phyloP scores from a whole-genome alignment of 2,797 vertebrate genomes.

The Dipus sagitta region DNA sequence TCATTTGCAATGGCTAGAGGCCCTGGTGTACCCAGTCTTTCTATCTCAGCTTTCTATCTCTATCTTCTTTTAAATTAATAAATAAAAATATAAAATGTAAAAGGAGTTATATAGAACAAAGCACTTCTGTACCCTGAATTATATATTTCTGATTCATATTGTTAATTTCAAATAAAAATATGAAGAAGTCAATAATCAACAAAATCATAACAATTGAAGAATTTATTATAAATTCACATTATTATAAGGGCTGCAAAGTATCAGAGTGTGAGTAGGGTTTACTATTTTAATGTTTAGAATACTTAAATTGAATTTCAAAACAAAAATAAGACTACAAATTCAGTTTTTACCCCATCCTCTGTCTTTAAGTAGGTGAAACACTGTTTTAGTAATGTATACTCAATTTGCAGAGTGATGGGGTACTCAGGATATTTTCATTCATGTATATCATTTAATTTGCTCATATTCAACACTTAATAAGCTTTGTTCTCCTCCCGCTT shows the following conservation, averaged over 20 bases:
- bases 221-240: neutral
- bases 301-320: conserved; percentile 23
- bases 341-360: neutral
- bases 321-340: neutral
- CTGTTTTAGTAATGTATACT: neutral
- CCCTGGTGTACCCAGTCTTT: no score
- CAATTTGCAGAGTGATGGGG: neutral
- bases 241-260: neutral
- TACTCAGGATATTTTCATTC: neutral
- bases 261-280: neutral
- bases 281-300: neutral
- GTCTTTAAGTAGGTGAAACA: neutral
- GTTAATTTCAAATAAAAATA: conserved; percentile 29
- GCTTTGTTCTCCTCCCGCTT: neutral
- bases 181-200: neutral
- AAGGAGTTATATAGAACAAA: no score
- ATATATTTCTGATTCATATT: no score
- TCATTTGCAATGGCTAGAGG: no score
- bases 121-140: neutral
- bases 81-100: no score
- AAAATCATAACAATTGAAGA: neutral
- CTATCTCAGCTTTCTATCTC: no score
- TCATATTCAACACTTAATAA: neutral
- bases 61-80: no score
- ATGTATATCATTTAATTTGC: neutral